Percentiles rank a stretch among this genome's conserved stretches.
These are phyloP conservation scores for Peromyscus melanophrys DNA, from an alignment of 2,797 vertebrate species.

Conservation along the genomic window DNA sequence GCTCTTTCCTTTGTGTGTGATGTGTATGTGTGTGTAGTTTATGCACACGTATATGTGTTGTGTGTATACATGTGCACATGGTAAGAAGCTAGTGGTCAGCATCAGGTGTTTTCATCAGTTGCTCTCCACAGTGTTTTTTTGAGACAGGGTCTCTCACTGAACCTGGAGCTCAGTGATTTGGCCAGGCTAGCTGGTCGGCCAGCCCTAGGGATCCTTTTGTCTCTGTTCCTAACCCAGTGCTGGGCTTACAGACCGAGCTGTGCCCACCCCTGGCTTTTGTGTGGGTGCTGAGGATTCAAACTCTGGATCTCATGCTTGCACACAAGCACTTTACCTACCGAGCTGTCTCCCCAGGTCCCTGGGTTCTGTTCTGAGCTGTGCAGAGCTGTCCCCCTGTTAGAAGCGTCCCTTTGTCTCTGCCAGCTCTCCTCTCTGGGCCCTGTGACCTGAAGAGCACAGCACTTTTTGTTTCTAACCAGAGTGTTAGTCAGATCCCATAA, in stretches of 20 bases:
- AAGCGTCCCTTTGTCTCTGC: neutral
- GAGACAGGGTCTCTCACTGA: neutral
- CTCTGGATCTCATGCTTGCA: neutral
- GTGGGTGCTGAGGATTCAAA: neutral
- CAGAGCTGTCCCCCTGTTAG: neutral
- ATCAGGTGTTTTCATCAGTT: neutral
- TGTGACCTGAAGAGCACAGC: neutral
- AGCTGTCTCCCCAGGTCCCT: neutral
- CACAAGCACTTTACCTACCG: neutral
- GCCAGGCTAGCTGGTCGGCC: neutral
- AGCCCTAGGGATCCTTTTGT: neutral
- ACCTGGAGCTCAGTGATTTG: no score
- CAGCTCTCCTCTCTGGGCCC: neutral
- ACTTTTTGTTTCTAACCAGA: neutral
- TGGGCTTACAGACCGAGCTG: neutral
- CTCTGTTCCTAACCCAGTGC: neutral
- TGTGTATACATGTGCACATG: neutral
- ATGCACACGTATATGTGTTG: neutral
- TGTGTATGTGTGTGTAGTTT: neutral
- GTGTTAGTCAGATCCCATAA: conserved; percentile 18
- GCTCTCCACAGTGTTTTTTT: neutral
- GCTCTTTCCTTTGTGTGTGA: neutral
- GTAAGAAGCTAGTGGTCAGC: neutral
- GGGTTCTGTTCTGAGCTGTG: neutral
- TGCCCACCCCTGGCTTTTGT: neutral